phyloP scores from a whole-genome alignment of 2,797 vertebrate species.

The Hyperoplus lanceolatus region DNA sequence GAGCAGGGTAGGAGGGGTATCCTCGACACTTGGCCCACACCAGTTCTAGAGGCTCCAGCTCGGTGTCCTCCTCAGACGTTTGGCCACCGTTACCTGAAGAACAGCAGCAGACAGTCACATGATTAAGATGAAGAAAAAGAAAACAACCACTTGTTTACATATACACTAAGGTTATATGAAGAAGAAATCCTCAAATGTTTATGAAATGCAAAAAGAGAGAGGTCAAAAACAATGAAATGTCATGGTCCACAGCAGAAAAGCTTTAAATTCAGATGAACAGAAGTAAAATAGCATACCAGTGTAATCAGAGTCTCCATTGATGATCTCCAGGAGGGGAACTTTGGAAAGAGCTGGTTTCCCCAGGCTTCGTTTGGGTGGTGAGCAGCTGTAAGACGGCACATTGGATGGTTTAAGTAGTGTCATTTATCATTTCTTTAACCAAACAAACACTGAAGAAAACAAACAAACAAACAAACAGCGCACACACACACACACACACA shows the following conservation, averaged over 20 bases:
- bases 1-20: slow-evolving; percentile 97
- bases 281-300: slow-evolving; percentile 78
- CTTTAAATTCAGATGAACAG: background rate
- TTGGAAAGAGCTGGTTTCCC: slow-evolving; percentile 95
- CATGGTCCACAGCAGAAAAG: background rate
- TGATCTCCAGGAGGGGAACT: slow-evolving; percentile 90
- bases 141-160: background rate
- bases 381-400: slow-evolving; percentile 76
- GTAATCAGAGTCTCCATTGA: slow-evolving; percentile 93
- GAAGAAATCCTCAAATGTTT: background rate
- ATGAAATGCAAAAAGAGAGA: background rate
- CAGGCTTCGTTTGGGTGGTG: slow-evolving; percentile 91
- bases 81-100: slow-evolving; percentile 87
- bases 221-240: background rate
- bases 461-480: too few relatives aligned
- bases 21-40: slow-evolving; percentile 99
- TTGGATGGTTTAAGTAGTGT: background rate
- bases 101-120: background rate
- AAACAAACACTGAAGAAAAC: background rate
- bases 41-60: slow-evolving; percentile 94
- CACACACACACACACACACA: too few relatives aligned
- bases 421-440: background rate
- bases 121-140: too few relatives aligned
- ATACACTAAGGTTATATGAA: background rate
- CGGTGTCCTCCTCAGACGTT: slow-evolving; percentile 86